A percentile compares a stretch with the other conserved stretches of the same genome.
Evolutionary conservation across 2,888 invertebrate species (phyloP).

Genomic region (Ferrisia virgata): DNA sequence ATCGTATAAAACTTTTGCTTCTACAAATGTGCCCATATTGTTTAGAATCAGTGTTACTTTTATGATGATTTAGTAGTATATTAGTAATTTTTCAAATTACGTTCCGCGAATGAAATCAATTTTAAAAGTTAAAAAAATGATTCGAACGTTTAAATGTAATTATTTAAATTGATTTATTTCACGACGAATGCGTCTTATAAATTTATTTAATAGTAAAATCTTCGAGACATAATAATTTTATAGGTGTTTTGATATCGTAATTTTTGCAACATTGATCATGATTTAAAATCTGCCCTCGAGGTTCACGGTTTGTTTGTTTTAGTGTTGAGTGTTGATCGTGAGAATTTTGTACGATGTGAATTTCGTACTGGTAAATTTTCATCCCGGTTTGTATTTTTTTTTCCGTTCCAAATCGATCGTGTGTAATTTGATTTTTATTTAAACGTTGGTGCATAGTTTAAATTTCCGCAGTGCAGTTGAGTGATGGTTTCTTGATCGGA

Average conservation of each 20-base stretch:
- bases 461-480: background rate
- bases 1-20: background rate
- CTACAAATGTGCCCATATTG: background rate
- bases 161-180: background rate
- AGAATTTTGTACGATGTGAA: background rate
- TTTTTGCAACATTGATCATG: constrained; percentile 1
- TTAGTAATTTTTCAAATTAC: background rate
- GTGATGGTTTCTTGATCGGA: constrained; percentile 6
- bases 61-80: background rate
- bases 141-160: background rate
- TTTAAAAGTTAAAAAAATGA: no score
- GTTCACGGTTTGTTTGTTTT: constrained; percentile 30
- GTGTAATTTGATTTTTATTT: background rate
- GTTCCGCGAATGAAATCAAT: background rate
- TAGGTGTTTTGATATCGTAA: background rate
- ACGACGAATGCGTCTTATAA: background rate
- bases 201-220: background rate
- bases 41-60: background rate
- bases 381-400: background rate
- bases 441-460: background rate
- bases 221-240: background rate
- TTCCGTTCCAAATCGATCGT: background rate
- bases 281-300: constrained; percentile 28
- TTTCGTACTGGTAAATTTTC: background rate
- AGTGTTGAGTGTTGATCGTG: background rate